Base-by-base conservation (phyloP, 2,797 vertebrate species). In the Poeciliopsis presidionis region DNA sequence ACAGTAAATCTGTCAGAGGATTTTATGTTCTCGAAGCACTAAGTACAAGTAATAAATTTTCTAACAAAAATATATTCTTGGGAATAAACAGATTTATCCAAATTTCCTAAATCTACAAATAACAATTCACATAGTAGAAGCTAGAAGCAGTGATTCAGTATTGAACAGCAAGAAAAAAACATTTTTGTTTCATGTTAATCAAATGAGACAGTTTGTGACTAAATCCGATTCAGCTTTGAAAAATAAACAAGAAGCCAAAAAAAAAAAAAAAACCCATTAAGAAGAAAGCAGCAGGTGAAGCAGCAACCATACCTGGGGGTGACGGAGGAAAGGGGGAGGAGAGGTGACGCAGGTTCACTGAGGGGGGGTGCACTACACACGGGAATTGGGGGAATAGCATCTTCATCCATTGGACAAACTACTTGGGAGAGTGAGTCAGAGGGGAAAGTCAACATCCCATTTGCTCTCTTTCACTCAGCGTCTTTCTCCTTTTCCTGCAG, bases 371-470 rank as follows among this genome's bases (percentile, higher is more conserved):
- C 88, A 90, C 90, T 92, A 94, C 82, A 91, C 65, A 92, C 90
- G 85, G 89, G 89, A 78, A 85, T 79, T 73, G 89, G 78, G 90
- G 94, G 76, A 79, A 85, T 75, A 61, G 78, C 81, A 91, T 92
- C 92, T 87, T 93, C 95, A 88, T 95, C 95, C 95, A 94, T 95
- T 65, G 89, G 89, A 87, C 86, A 88, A 86, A 91, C 89, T 88
- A 93, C 83, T 63, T 91, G 89, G 88, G 88, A 89, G 86, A 90
- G 86, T 20, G 77, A 91, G 83, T 92, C 90, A 91, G 91, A 89
- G 89, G 92, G 79, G 80, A 82, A 88, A 73, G 91, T 94, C 91
- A 95, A 90, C 92, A 95, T 94, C 91, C 90, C 90, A 69, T 80
- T 81, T 75, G 75, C 84, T 87, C 84, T 87, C 79, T 82, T 76